phyloP scores from a whole-genome alignment of 2,113 vertebrate species.

The Notarius lentiginosus region DNA sequence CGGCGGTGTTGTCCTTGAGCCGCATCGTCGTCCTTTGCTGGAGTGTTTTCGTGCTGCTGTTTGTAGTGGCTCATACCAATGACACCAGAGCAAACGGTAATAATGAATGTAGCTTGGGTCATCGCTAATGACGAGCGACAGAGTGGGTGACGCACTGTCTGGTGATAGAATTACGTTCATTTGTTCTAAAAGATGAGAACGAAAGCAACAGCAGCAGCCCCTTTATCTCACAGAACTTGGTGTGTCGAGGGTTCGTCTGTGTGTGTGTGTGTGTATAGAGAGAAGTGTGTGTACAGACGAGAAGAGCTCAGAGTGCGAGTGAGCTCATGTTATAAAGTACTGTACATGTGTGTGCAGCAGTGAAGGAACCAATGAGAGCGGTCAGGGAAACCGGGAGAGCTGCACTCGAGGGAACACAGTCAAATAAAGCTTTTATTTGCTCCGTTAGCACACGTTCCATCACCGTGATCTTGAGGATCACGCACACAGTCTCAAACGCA shows the following conservation, averaged over 20 bases:
- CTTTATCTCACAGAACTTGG: not conserved
- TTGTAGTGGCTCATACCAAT: not conserved
- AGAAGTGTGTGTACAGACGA: not conserved
- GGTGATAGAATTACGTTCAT: not conserved
- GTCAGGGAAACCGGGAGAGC: not conserved
- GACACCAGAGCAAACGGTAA: constrained; percentile 4
- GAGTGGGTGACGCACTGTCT: constrained; percentile 13
- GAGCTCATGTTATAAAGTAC: not conserved
- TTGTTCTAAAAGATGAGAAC: not conserved
- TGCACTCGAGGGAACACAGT: constrained; percentile 12
- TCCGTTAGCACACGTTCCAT: not conserved
- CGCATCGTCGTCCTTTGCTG: not conserved
- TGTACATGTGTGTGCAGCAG: not conserved
- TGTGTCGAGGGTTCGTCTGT: not conserved
- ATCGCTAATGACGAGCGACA: not conserved
- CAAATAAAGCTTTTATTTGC: constrained; percentile 24
- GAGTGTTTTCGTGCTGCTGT: not conserved
- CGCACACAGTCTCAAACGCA: not conserved
- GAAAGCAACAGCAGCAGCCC: not conserved
- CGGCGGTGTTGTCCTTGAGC: not conserved
- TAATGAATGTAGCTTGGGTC: not conserved
- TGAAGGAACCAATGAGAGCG: not conserved
- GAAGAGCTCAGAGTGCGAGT: not conserved
- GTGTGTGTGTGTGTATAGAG: not conserved
- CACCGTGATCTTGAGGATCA: not conserved